phyloP scores from a whole-genome alignment of 2,113 vertebrate genomes.

The Prunella fulvescens region DNA sequence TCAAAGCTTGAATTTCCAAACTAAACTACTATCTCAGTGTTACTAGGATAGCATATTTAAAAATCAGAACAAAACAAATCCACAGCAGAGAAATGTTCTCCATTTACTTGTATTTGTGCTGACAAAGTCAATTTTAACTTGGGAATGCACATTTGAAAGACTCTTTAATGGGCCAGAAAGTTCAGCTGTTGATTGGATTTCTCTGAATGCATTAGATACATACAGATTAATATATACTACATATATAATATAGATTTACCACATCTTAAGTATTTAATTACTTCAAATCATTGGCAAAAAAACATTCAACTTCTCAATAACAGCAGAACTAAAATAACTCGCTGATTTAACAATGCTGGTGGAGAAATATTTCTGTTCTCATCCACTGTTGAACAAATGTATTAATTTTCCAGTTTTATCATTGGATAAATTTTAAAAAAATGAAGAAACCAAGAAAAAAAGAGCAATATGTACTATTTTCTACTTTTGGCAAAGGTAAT shows the following conservation, averaged over 20 bases:
- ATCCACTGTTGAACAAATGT: background rate
- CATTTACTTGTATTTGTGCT: background rate
- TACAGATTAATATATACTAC: background rate
- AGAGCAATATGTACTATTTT: background rate
- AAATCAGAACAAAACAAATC: background rate
- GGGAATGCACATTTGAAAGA: background rate
- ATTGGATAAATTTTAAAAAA: background rate
- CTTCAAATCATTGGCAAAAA: background rate
- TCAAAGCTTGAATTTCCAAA: background rate
- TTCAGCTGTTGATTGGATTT: background rate
- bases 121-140: background rate
- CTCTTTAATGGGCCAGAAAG: background rate
- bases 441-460: background rate
- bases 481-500: background rate
- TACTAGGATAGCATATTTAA: accelerated
- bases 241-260: background rate
- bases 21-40: background rate
- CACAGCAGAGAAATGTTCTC: background rate
- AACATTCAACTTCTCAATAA: background rate
- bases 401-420: background rate
- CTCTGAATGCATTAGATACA: background rate
- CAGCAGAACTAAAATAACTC: background rate
- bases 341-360: background rate
- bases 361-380: background rate
- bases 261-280: background rate